Percentiles rank a stretch among this genome's conserved stretches.
Conservation (phyloP, 2,888 invertebrate genomes). For the Caenorhabditis sp. region DNA sequence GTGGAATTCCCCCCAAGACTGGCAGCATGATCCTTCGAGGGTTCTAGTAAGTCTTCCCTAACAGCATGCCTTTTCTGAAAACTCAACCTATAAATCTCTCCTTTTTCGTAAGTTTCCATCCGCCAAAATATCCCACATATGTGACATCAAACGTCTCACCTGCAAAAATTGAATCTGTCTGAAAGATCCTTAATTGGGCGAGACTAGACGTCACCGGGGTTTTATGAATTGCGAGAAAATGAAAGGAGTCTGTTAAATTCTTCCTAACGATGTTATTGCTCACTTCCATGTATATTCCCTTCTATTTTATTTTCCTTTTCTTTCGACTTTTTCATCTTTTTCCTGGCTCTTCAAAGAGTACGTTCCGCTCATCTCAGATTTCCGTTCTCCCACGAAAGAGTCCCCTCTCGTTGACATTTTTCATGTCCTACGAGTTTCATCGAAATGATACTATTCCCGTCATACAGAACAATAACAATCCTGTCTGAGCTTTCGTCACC, state of each 20-base stretch:
- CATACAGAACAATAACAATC: neutral
- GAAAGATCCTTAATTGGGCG: too few species aligned
- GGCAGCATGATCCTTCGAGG: too few species aligned
- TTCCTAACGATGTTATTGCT: neutral
- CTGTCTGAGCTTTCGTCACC: constrained; percentile 3
- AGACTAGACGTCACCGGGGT: too few species aligned
- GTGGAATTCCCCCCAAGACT: too few species aligned
- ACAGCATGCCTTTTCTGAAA: too few species aligned
- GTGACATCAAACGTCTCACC: too few species aligned
- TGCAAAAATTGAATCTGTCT: too few species aligned
- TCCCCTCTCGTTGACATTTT: neutral
- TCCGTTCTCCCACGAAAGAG: constrained; percentile 52
- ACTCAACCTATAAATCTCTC: too few species aligned
- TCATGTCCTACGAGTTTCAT: constrained; percentile 26
- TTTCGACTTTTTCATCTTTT: constrained; percentile 29
- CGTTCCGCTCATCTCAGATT: constrained; percentile 55
- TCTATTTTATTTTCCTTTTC: constrained; percentile 4
- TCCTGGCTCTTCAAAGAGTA: constrained; percentile 15
- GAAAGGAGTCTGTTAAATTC: neutral
- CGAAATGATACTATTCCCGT: constrained; percentile 18
- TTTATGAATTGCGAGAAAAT: too few species aligned
- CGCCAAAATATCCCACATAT: too few species aligned
- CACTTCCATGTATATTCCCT: neutral
- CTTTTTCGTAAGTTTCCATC: too few species aligned
- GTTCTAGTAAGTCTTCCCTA: too few species aligned